Conservation (phyloP, 2,888 invertebrate genomes). For the Synanthedon andrenaeformis region DNA sequence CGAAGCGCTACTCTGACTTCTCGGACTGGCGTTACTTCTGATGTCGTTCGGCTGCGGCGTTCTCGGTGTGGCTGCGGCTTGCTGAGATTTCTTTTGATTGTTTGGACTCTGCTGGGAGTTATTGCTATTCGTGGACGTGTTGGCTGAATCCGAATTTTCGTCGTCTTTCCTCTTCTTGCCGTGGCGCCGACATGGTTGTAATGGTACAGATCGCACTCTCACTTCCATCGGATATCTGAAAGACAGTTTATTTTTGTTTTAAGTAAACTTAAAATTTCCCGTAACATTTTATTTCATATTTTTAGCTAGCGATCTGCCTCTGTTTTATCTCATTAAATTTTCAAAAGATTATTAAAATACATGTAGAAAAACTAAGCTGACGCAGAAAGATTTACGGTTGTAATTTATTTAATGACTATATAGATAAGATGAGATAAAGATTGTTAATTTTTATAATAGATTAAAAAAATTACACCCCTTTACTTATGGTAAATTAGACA, state of each 20-base stretch:
- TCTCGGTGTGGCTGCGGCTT: constrained; percentile 44
- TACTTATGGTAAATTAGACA: no score
- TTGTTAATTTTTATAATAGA: no score
- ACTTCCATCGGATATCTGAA: constrained; percentile 88
- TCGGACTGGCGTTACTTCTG: constrained; percentile 53
- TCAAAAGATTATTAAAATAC: neutral
- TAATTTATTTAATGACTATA: no score
- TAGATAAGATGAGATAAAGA: no score
- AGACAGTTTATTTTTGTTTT: constrained; percentile 6
- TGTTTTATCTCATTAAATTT: neutral
- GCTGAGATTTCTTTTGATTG: constrained; percentile 47
- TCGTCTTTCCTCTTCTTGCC: constrained; percentile 84
- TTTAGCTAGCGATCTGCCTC: neutral
- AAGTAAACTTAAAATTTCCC: neutral
- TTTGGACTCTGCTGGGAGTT: constrained; percentile 43
- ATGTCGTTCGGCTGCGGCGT: constrained; percentile 50
- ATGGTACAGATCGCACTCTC: constrained; percentile 84
- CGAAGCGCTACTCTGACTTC: constrained; percentile 69
- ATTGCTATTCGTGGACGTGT: constrained; percentile 29
- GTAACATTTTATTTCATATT: neutral
- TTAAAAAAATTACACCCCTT: no score
- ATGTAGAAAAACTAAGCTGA: no score
- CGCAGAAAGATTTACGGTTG: no score
- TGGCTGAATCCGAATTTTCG: constrained; percentile 58
- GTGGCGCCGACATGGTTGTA: constrained; percentile 84